These are phyloP conservation scores for Meloidogyne chitwoodi DNA, from an alignment of 1,140 invertebrate species.

Conservation along the genomic window DNA sequence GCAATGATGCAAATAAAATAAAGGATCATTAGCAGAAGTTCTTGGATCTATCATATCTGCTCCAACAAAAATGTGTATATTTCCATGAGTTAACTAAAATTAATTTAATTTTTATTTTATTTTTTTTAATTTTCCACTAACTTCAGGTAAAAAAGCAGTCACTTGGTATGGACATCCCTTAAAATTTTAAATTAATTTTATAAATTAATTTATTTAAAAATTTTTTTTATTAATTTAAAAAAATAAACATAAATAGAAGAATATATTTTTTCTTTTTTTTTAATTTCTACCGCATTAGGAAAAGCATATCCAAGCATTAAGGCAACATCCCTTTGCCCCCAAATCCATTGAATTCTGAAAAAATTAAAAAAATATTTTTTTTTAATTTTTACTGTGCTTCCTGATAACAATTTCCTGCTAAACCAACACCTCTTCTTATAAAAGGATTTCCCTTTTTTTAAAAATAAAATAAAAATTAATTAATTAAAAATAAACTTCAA, in stretches of 20 bases:
- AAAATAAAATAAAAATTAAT: conserved; percentile 1
- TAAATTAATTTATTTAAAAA: background rate
- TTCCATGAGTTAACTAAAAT: conserved; percentile 44
- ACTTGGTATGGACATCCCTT: conserved; percentile 13
- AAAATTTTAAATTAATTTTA: background rate
- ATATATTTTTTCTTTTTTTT: too few species aligned
- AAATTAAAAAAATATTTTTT: background rate
- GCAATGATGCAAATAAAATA: conserved; percentile 47
- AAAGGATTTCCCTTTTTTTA: background rate
- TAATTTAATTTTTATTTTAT: background rate
- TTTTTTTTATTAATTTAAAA: background rate
- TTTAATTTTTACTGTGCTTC: conserved; percentile 25
- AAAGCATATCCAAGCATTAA: background rate
- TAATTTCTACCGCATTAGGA: background rate
- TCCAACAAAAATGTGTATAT: conserved; percentile 53
- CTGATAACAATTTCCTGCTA: conserved; percentile 39
- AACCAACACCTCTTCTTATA: conserved; percentile 33
- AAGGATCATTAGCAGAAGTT: conserved; percentile 39
- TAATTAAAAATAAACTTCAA: conserved; percentile 20
- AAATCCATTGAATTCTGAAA: background rate
- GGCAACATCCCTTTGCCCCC: background rate
- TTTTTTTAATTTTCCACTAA: background rate
- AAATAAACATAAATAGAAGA: too few species aligned
- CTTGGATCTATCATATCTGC: conserved; percentile 46
- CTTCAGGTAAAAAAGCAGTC: conserved; percentile 12